These are phyloP conservation scores for Danio albolineatus DNA, from an alignment of 2,797 vertebrate species.

Conservation along the genomic window DNA sequence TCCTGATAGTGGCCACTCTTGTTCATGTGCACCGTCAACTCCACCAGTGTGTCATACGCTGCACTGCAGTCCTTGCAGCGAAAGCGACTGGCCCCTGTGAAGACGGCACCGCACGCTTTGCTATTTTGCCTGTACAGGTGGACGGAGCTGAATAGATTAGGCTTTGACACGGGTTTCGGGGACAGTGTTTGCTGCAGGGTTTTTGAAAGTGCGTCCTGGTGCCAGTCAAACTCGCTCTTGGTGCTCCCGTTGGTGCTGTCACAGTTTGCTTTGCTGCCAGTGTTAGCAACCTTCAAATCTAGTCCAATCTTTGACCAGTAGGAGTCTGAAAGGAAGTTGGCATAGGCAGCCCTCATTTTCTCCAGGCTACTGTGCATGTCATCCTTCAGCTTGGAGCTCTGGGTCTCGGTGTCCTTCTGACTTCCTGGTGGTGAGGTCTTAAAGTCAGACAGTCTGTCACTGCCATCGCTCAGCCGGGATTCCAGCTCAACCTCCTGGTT, in stretches of 20 bases:
- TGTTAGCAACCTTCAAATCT: conserved; percentile 89
- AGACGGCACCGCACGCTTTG: conserved; percentile 91
- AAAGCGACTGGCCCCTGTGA: conserved; percentile 96
- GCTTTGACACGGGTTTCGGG: conserved; percentile 87
- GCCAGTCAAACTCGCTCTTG: conserved; percentile 97
- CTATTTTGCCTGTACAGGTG: conserved; percentile 96
- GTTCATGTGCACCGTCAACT: conserved; percentile 97
- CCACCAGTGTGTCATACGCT: conserved; percentile 96
- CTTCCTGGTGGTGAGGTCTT: conserved; percentile 88
- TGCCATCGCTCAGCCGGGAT: conserved; percentile 91
- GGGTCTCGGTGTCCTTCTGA: conserved; percentile 81
- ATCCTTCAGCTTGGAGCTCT: conserved; percentile 79
- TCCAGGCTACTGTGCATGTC: conserved; percentile 91
- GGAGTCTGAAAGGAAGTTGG: conserved; percentile 97
- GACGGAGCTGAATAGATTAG: conserved; percentile 98
- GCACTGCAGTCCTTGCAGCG: conserved; percentile 97
- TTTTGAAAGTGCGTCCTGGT: conserved; percentile 96
- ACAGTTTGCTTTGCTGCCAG: conserved; percentile 88
- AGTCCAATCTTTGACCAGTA: conserved; percentile 96
- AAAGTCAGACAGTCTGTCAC: conserved; percentile 92
- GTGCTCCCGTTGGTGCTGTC: conserved; percentile 89
- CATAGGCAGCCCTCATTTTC: conserved; percentile 97
- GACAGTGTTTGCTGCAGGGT: conserved; percentile 94
- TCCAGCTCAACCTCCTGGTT: conserved; percentile 94
- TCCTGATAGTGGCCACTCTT: conserved; percentile 98